Conservation (phyloP, 2,797 vertebrate species). For the Oreochromis grahami region DNA sequence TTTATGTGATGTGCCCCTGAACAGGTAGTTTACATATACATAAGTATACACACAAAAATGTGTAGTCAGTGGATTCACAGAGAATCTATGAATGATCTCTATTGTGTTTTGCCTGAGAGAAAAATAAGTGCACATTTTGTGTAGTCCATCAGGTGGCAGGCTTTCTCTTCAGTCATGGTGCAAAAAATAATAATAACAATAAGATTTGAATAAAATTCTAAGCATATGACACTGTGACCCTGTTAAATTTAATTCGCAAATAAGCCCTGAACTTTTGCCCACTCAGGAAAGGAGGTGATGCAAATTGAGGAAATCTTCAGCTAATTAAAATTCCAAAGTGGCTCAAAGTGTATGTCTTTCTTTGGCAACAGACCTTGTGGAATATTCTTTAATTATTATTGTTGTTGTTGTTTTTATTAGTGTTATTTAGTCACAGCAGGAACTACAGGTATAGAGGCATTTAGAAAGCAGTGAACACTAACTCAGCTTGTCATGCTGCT, state of each 20-base stretch:
- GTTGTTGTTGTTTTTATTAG: neutral
- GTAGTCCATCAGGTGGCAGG: slow-evolving; percentile 52
- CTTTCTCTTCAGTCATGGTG: slow-evolving; percentile 21
- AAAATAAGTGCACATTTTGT: neutral
- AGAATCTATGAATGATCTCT: neutral
- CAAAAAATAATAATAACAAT: neutral
- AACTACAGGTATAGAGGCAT: neutral
- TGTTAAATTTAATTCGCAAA: neutral
- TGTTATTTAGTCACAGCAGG: neutral
- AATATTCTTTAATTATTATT: neutral
- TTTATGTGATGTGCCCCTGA: neutral
- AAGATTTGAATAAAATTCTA: neutral
- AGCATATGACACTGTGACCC: neutral
- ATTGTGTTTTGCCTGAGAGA: neutral
- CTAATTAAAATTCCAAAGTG: neutral
- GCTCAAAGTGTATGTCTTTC: neutral
- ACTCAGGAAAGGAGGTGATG: slow-evolving; percentile 1
- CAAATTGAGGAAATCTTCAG: slow-evolving; percentile 29
- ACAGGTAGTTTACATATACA: neutral
- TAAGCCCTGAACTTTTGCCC: neutral
- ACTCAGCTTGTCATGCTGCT: neutral
- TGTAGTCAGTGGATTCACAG: neutral
- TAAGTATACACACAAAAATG: neutral
- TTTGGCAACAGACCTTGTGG: neutral
- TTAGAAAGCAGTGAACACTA: neutral